Percentiles rank a stretch among this genome's conserved stretches.
Conservation (phyloP, 2,888 invertebrate species). For the Choreutis nemorana region DNA sequence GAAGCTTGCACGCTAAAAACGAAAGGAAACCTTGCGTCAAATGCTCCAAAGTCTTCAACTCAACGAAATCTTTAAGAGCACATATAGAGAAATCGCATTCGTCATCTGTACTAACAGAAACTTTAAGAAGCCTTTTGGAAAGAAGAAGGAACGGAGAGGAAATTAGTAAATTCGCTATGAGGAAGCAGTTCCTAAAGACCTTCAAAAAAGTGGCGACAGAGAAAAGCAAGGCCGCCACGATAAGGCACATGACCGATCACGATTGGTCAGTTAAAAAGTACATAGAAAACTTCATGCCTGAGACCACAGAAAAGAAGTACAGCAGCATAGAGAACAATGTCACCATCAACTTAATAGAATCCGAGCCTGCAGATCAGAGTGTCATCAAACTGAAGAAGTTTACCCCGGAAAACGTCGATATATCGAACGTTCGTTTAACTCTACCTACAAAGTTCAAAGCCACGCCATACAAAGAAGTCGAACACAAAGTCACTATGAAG, state of each 20-base stretch:
- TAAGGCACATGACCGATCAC: conserved; percentile 17
- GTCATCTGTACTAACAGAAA: conserved; percentile 37
- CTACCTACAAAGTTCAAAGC: conserved; percentile 38
- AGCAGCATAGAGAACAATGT: conserved; percentile 12
- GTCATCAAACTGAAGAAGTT: conserved; percentile 39
- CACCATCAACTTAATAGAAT: conserved; percentile 18
- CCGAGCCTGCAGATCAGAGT: too few species aligned
- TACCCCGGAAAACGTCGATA: too few species aligned
- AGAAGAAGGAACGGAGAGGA: conserved; percentile 21
- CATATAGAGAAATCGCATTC: conserved; percentile 32
- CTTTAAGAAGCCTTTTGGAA: conserved; percentile 34
- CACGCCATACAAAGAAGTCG: conserved; percentile 11
- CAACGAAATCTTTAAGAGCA: conserved; percentile 20
- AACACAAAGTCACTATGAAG: conserved; percentile 19
- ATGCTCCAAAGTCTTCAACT: conserved; percentile 28
- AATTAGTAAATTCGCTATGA: conserved; percentile 3
- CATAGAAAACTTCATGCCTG: conserved; percentile 44
- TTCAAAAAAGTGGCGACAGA: conserved; percentile 25
- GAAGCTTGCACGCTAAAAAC: conserved; percentile 29
- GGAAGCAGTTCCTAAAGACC: conserved; percentile 24
- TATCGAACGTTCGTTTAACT: too few species aligned
- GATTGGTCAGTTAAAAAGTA: conserved; percentile 39
- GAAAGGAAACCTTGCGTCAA: conserved; percentile 36
- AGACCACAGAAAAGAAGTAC: conserved; percentile 18
- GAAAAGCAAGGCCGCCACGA: conserved; percentile 15